These are phyloP conservation scores for Actias luna DNA, from an alignment of 2,888 invertebrate species.

Conservation along the genomic window DNA sequence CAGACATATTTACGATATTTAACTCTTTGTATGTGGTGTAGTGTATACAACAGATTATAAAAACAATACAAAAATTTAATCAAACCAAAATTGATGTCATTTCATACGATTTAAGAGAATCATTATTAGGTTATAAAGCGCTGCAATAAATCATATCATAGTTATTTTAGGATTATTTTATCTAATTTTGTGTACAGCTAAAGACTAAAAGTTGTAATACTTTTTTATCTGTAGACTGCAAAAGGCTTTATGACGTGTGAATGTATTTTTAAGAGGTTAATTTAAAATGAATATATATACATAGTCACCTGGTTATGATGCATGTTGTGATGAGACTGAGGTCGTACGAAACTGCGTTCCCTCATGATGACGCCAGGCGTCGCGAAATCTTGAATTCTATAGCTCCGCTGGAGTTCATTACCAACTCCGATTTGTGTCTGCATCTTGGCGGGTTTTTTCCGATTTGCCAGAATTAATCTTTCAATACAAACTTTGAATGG, in stretches of 20 bases:
- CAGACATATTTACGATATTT: too few species aligned
- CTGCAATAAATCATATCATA: neutral
- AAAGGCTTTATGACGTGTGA: too few species aligned
- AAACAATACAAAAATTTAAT: neutral
- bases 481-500: constrained; percentile 22
- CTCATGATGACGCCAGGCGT: constrained; percentile 83
- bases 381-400: constrained; percentile 80
- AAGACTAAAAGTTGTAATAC: neutral
- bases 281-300: neutral
- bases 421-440: constrained; percentile 72
- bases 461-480: constrained; percentile 7
- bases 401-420: constrained; percentile 75
- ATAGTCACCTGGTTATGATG: constrained; percentile 80
- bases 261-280: neutral
- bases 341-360: constrained; percentile 87
- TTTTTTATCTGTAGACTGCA: too few species aligned
- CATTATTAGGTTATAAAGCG: neutral
- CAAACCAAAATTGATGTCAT: neutral
- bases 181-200: neutral
- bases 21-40: too few species aligned
- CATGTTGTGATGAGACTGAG: constrained; percentile 81
- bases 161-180: neutral
- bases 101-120: neutral
- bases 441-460: constrained; percentile 48
- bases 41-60: too few species aligned